Evolutionary conservation across 2,113 vertebrate species (phyloP).

Genomic region (Phrynosoma blainvillii): DNA sequence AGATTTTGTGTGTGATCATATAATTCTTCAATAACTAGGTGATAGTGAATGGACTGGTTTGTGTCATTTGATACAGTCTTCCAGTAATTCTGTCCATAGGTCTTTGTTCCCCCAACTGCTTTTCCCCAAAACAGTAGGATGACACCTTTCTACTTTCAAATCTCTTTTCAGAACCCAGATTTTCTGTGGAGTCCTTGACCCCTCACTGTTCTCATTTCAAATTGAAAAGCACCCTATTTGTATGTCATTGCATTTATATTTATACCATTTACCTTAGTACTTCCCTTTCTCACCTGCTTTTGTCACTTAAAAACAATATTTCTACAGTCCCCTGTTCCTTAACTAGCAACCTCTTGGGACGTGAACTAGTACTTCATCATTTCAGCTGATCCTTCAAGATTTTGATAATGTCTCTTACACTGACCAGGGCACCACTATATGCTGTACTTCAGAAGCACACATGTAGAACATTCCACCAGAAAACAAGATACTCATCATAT

Average conservation of each 20-base stretch:
- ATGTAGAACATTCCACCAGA: background rate
- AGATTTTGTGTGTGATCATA: background rate
- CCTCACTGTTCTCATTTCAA: background rate
- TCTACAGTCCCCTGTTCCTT: background rate
- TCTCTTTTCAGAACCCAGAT: background rate
- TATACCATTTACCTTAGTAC: background rate
- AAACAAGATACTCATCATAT: background rate
- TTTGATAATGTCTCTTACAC: background rate
- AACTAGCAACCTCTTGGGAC: background rate
- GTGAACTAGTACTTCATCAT: background rate
- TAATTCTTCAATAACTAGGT: background rate
- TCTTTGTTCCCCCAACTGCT: background rate
- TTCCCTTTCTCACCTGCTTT: background rate
- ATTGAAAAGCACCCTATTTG: background rate
- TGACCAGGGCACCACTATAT: background rate
- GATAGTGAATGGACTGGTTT: background rate
- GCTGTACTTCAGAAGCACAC: background rate
- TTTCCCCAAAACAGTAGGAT: background rate
- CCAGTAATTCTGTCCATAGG: background rate
- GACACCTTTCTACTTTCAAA: background rate
- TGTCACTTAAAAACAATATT: background rate
- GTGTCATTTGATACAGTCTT: background rate
- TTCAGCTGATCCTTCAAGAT: background rate
- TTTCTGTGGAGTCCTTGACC: background rate
- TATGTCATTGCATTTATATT: background rate